Evolutionary conservation across 2,113 vertebrate species (phyloP).

Genomic region (Pongo abelii): DNA sequence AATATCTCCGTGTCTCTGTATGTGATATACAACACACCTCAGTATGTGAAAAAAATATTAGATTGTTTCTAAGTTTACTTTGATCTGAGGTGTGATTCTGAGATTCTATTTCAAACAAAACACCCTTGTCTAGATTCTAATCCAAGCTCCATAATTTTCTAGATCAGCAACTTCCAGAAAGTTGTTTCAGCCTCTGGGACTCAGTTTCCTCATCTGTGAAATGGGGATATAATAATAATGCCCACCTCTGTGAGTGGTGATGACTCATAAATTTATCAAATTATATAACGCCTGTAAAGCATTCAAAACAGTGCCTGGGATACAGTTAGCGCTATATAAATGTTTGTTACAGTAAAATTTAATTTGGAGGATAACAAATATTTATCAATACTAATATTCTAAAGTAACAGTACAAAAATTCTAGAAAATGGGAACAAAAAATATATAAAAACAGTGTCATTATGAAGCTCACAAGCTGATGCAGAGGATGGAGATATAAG

Average conservation of each 20-base stretch:
- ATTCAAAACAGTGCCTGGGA: not conserved
- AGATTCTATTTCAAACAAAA: not conserved
- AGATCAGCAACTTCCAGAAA: not conserved
- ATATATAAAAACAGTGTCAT: not conserved
- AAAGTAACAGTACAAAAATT: not conserved
- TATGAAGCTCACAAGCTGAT: not conserved
- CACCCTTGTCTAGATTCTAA: not conserved
- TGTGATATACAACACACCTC: not conserved
- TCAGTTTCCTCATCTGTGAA: not conserved
- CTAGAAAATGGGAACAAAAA: not conserved
- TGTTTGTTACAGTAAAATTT: slow-evolving; percentile 14
- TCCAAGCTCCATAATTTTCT: not conserved
- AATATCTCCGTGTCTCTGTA: not conserved
- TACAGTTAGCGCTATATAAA: not conserved
- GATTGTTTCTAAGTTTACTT: not conserved
- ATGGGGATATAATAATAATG: not conserved
- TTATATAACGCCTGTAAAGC: not conserved
- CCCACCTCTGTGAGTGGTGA: not conserved
- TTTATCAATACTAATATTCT: not conserved
- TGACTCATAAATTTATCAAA: not conserved
- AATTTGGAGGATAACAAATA: not conserved
- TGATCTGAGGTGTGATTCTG: not conserved
- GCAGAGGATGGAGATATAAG: not conserved
- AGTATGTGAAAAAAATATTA: not conserved
- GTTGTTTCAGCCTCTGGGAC: not conserved